Evolutionary conservation across 23 tunicate genomes (phyloP).

Genomic region (Diplosoma virens): DNA sequence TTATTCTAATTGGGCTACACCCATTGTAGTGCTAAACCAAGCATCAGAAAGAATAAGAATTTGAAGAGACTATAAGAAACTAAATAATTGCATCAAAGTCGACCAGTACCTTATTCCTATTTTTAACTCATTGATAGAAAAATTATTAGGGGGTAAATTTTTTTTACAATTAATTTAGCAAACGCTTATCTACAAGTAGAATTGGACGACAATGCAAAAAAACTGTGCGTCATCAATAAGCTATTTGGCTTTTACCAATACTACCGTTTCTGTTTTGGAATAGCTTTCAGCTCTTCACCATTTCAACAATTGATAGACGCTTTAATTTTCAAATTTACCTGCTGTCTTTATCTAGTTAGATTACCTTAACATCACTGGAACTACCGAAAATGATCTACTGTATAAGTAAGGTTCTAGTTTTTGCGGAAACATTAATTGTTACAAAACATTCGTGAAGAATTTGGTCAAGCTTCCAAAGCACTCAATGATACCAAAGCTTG

Average conservation of each 20-base stretch:
- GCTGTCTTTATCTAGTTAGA: neutral
- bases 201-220: slow-evolving; percentile 4
- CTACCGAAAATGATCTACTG: neutral
- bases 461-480: neutral
- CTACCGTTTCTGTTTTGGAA: slow-evolving; percentile 11
- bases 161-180: slow-evolving; percentile 18
- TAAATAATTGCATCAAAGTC: neutral
- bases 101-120: slow-evolving; percentile 21
- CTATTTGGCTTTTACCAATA: slow-evolving; percentile 4
- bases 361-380: neutral
- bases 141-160: neutral
- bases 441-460: neutral
- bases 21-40: slow-evolving; percentile 8
- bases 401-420: neutral
- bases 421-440: neutral
- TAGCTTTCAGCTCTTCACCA: slow-evolving; percentile 1
- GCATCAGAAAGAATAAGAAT: slow-evolving; percentile 1
- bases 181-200: slow-evolving; percentile 23
- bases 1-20: slow-evolving; percentile 17
- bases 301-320: slow-evolving; percentile 13
- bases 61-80: slow-evolving; percentile 23
- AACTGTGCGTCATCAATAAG: slow-evolving; percentile 1
- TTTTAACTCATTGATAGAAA: neutral
- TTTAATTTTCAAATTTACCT: neutral
- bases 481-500: no score